These are phyloP conservation scores for Glaucopsyche alexis DNA, from an alignment of 2,888 invertebrate species.

Conservation along the genomic window DNA sequence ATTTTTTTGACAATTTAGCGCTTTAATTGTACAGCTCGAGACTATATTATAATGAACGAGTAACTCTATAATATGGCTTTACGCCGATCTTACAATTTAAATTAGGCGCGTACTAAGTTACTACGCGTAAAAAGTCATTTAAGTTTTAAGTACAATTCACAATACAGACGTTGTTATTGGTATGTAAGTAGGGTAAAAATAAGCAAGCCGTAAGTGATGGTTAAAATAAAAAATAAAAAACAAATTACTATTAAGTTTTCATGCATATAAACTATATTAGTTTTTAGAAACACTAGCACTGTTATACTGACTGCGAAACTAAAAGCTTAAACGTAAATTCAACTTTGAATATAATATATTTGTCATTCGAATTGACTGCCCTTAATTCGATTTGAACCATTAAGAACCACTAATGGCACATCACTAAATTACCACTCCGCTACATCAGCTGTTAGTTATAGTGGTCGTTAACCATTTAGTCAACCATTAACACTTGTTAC, in stretches of 20 bases:
- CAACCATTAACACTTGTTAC: constrained; percentile 7
- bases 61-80: too few species aligned
- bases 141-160: not conserved
- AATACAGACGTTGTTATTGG: not conserved
- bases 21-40: too few species aligned
- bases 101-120: too few species aligned
- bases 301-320: not conserved
- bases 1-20: too few species aligned
- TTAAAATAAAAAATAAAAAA: not conserved
- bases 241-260: too few species aligned
- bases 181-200: not conserved
- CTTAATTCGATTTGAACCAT: constrained; percentile 13
- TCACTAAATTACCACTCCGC: constrained; percentile 18
- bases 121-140: not conserved
- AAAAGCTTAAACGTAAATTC: not conserved
- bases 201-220: not conserved
- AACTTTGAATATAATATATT: not conserved
- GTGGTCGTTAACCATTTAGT: constrained; percentile 1
- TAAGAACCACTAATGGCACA: constrained; percentile 10
- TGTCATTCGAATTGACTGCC: not conserved
- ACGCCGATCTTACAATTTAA: not conserved
- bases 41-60: too few species aligned
- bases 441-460: constrained; percentile 9
- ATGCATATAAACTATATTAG: too few species aligned
- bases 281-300: not conserved